Evolutionary conservation across 2,797 vertebrate genomes (phyloP), one percentile per base, ranked within the genome.

Genomic region (Neosilurus hyrtlii): DNA sequence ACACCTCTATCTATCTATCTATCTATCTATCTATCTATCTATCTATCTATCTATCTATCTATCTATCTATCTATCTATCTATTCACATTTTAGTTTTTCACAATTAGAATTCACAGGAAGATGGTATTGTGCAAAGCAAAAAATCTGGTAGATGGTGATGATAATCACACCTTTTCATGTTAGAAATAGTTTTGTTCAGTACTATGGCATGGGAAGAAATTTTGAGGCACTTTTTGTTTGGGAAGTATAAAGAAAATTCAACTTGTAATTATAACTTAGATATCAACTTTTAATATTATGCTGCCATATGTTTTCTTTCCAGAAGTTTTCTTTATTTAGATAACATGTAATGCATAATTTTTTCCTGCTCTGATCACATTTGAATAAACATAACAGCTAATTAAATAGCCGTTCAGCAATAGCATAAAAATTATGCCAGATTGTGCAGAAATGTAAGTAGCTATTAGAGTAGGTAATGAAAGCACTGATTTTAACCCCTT

Each of bases 51-150:
- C 24, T 18, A 73, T 73, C 24, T 15, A 71, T 51, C 49, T 15
- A 72, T 72, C 67, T 15, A 72, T 56, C 71, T 30, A 56, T 74
- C 51, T 54, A 70, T 70, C 37, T 70, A 54, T 72, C 72, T 72
- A 52, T 51, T 22, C 3, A 20, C 14, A 51, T 57, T 24, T 74
- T 51, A 16, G 22, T 52, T 54, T 56, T 37, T 30, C 26, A 71
- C 63, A 63, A n/a, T n/a, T n/a, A n/a, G n/a, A n/a, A n/a, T n/a
- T n/a, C n/a, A n/a, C n/a, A n/a, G n/a, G 22, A 8, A 70, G 2
- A 7, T 20, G 22, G 16, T 59, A 43, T n/a, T 52, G 11, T 22
- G 22, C 0, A 73, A 26, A 35, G 14, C 22, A n/a, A n/a, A n/a
- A n/a, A n/a, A n/a, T n/a, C n/a, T 61, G 20, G n/a, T 43, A 76